Percentiles rank a stretch among this genome's conserved stretches.
phyloP scores from a whole-genome alignment of 2,888 invertebrate genomes.

The Phyto melanocephala region DNA sequence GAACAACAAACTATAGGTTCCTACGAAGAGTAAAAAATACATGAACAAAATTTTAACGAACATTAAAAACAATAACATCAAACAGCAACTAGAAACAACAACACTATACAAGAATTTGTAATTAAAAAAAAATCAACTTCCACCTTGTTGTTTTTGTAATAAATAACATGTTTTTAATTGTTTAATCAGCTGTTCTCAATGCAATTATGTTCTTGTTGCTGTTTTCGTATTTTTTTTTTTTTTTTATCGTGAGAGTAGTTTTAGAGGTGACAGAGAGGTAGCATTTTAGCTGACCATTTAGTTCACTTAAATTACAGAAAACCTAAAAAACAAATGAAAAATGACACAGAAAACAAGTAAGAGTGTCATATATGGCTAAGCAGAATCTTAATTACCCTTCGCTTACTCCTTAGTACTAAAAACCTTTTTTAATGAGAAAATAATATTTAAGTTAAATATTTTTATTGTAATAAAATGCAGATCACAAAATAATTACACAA shows the following conservation, averaged over 20 bases:
- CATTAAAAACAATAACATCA: not conserved
- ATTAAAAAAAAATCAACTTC: slow-evolving; percentile 14
- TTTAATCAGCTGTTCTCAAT: slow-evolving; percentile 62
- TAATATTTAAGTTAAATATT: no score
- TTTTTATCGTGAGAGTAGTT: not conserved
- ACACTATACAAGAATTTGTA: not conserved
- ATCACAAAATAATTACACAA: no score
- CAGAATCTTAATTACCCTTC: no score
- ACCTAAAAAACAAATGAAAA: not conserved
- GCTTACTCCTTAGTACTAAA: no score
- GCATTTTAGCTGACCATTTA: not conserved
- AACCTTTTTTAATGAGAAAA: no score
- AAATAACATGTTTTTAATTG: slow-evolving; percentile 53
- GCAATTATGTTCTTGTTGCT: not conserved
- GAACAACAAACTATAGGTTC: not conserved
- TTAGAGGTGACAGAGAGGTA: not conserved
- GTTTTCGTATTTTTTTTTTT: not conserved
- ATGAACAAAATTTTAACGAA: not conserved
- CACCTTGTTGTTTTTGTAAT: slow-evolving; percentile 19
- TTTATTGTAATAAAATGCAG: no score
- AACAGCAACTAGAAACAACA: not conserved
- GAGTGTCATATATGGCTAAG: no score
- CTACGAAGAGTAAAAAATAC: not conserved
- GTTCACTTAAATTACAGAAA: not conserved
- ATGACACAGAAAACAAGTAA: no score